These are phyloP conservation scores for Caenorhabditis tropicalis DNA, from an alignment of 1,140 invertebrate species.

Conservation along the genomic window DNA sequence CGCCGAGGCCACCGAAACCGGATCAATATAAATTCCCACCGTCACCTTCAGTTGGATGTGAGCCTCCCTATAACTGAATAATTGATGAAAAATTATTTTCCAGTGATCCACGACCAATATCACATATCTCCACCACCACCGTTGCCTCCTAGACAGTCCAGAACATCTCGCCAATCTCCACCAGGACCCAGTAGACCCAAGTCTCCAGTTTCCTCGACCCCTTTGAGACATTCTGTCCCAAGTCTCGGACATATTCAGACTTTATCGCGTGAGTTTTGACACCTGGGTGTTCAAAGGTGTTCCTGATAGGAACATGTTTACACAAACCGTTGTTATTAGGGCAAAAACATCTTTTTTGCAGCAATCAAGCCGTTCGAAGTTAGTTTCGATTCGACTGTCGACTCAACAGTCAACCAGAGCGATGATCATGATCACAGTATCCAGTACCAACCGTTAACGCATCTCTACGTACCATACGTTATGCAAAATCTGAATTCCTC, in stretches of 20 bases:
- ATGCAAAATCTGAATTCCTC: background rate
- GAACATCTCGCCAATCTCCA: background rate
- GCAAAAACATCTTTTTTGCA: background rate
- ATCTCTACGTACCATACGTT: conserved; percentile 38
- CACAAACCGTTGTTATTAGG: background rate
- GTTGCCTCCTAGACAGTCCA: background rate
- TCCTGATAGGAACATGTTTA: background rate
- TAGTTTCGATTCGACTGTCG: background rate
- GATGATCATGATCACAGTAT: background rate
- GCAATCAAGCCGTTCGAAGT: background rate
- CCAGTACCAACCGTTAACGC: conserved; percentile 14
- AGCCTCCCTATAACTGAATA: too few relatives aligned
- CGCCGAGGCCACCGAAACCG: conserved; percentile 11
- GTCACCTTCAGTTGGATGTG: background rate
- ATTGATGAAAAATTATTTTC: too few relatives aligned
- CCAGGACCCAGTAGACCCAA: background rate
- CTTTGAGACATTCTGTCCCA: background rate
- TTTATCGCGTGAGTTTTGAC: background rate
- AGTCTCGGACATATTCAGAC: background rate
- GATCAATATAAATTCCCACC: background rate
- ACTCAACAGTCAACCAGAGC: background rate
- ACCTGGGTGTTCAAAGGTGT: too few relatives aligned
- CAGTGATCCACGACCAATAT: background rate
- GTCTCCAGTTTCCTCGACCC: background rate
- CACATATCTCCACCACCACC: background rate